phyloP scores from a whole-genome alignment of 2,113 vertebrate species.

The Merops nubicus region DNA sequence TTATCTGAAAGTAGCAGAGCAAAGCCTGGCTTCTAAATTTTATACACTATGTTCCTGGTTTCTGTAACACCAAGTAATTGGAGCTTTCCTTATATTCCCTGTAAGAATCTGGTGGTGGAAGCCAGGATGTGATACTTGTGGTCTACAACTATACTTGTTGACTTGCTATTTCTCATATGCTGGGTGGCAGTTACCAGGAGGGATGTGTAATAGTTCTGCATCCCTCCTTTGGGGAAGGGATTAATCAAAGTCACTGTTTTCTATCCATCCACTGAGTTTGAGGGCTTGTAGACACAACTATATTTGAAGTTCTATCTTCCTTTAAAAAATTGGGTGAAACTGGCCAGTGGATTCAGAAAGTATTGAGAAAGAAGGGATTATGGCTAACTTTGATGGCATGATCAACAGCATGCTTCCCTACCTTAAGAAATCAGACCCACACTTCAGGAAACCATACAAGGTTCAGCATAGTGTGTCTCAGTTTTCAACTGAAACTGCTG shows the following conservation, averaged over 20 bases:
- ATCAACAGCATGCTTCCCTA: not conserved
- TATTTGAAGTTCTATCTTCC: not conserved
- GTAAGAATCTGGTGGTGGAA: not conserved
- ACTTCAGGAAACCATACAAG: not conserved
- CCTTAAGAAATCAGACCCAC: not conserved
- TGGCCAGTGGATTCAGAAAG: not conserved
- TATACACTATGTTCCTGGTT: not conserved
- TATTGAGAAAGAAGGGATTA: not conserved
- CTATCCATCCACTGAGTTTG: not conserved
- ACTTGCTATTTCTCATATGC: not conserved
- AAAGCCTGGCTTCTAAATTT: not conserved
- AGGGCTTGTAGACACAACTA: not conserved
- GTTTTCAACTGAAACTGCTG: not conserved
- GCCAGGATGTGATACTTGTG: not conserved
- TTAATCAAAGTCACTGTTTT: not conserved
- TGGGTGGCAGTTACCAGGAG: not conserved
- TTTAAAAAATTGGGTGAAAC: not conserved
- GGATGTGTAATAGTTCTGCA: not conserved
- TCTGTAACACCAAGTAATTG: not conserved
- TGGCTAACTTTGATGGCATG: not conserved
- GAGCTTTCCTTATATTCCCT: not conserved
- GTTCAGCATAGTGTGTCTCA: not conserved
- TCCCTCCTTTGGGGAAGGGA: not conserved
- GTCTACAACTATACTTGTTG: not conserved
- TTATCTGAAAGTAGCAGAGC: not conserved